These are phyloP conservation scores for Tretioscincus oriximinensis DNA, from an alignment of 2,113 vertebrate genomes.

Conservation along the genomic window DNA sequence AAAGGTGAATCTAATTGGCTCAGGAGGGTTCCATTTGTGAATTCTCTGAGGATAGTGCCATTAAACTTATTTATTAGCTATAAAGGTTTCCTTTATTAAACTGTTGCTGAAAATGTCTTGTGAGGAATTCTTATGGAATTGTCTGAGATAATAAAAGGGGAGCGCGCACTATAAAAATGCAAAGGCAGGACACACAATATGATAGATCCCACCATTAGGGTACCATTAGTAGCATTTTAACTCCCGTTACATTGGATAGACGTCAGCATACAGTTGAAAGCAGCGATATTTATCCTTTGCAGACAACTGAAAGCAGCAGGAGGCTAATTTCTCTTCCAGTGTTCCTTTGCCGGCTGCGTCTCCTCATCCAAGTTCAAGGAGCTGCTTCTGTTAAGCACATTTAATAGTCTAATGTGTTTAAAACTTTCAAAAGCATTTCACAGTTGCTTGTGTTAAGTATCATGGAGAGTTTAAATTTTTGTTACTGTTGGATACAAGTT, in stretches of 20 bases:
- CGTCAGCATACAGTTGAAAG: constrained; percentile 7
- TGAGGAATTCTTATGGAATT: constrained; percentile 24
- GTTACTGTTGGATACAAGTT: too few relatives aligned
- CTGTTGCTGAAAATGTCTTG: constrained; percentile 16
- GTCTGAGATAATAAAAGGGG: constrained; percentile 6
- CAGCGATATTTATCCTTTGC: neutral
- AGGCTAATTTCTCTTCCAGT: neutral
- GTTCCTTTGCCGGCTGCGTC: constrained; percentile 8
- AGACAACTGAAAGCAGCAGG: neutral
- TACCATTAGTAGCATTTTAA: constrained; percentile 25
- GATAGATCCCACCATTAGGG: constrained; percentile 3
- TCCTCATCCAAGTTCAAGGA: constrained; percentile 7
- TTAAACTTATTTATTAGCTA: constrained; percentile 1
- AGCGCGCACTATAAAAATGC: constrained; percentile 13
- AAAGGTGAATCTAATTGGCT: neutral
- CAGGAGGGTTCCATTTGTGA: neutral
- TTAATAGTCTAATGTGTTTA: constrained; percentile 5
- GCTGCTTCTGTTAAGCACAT: neutral
- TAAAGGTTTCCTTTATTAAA: constrained; percentile 23
- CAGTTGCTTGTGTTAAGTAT: neutral
- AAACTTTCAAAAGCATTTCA: neutral
- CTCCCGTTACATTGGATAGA: constrained; percentile 25
- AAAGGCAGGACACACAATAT: constrained; percentile 43
- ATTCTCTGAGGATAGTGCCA: neutral
- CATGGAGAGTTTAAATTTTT: neutral